phyloP scores from a whole-genome alignment of 2,888 invertebrate genomes.

The Lathronympha strigana region DNA sequence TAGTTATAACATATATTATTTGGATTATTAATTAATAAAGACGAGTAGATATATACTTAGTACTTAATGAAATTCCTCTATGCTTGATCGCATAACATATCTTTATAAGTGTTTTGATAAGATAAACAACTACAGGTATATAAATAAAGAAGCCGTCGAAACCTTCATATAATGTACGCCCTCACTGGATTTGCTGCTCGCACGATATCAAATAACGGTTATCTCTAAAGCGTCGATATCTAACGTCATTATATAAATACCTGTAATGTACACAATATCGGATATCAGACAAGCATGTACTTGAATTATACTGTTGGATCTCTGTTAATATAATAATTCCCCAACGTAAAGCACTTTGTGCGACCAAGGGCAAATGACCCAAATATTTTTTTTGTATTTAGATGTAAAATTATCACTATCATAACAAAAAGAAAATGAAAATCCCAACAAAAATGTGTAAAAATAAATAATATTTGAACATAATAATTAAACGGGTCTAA shows the following conservation, averaged over 20 bases:
- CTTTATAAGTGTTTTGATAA: slow-evolving; percentile 1
- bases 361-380: not conserved
- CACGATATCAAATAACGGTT: slow-evolving; percentile 53
- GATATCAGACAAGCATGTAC: slow-evolving; percentile 39
- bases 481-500: too few relatives aligned
- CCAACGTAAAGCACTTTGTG: slow-evolving; percentile 13
- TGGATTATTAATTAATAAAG: too few relatives aligned
- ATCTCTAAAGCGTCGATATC: slow-evolving; percentile 35
- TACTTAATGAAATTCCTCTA: too few relatives aligned
- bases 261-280: slow-evolving; percentile 18
- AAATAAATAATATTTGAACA: too few relatives aligned
- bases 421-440: too few relatives aligned
- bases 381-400: too few relatives aligned
- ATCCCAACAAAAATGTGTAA: too few relatives aligned
- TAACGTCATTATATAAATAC: slow-evolving; percentile 19
- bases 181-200: slow-evolving; percentile 42
- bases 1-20: too few relatives aligned
- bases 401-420: too few relatives aligned
- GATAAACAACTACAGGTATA: not conserved
- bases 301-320: slow-evolving; percentile 38
- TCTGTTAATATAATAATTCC: slow-evolving; percentile 33
- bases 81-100: too few relatives aligned
- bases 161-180: slow-evolving; percentile 2
- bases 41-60: too few relatives aligned
- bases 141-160: slow-evolving; percentile 21